These are phyloP conservation scores for Tiaroga cobitis DNA, from an alignment of 2,797 vertebrate genomes.

Conservation along the genomic window DNA sequence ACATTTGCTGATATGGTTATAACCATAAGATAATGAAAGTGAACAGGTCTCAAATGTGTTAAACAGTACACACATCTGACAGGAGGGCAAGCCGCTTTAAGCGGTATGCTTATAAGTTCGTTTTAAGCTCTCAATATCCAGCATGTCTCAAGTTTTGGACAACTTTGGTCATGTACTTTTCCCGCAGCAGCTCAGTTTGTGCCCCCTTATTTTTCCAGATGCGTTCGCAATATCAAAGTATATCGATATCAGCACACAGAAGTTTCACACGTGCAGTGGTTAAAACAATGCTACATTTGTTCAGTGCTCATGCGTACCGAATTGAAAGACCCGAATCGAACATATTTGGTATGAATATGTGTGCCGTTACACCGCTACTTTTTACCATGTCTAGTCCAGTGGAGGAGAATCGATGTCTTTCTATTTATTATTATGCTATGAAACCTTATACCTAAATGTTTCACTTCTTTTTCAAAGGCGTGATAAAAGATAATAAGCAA, in stretches of 20 bases:
- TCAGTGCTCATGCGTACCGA: neutral
- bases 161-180: too few species aligned
- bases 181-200: too few species aligned
- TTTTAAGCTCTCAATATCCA: neutral
- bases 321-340: neutral
- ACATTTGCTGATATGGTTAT: neutral
- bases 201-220: too few species aligned
- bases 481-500: neutral
- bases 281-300: neutral
- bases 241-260: too few species aligned
- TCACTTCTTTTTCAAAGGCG: neutral
- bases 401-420: neutral
- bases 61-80: neutral
- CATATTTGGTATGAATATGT: neutral
- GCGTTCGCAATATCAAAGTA: too few species aligned
- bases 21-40: neutral
- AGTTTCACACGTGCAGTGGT: neutral
- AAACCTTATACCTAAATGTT: neutral
- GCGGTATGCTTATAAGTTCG: neutral
- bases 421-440: neutral
- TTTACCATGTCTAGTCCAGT: neutral
- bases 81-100: neutral
- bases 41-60: neutral
- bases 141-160: neutral
- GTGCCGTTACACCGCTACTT: neutral